Conservation (phyloP, 2,797 vertebrate genomes). For the Threskiornis aethiopicus region DNA sequence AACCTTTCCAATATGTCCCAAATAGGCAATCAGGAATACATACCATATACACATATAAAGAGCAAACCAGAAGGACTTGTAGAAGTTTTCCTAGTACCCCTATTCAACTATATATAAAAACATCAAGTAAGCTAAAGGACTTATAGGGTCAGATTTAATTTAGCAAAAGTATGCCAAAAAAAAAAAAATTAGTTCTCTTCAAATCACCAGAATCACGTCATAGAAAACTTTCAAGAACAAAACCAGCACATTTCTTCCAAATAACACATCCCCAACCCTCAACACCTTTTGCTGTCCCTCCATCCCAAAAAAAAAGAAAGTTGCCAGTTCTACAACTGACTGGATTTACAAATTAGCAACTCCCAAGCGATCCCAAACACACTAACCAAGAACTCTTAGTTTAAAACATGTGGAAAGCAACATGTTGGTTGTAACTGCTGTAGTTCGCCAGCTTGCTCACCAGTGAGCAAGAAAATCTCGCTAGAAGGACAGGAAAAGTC, state of each 20-base stretch:
- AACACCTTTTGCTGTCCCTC: background rate
- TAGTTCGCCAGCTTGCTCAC: background rate
- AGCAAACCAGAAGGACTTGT: background rate
- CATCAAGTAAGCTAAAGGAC: background rate
- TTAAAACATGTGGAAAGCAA: background rate
- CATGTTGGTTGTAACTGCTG: background rate
- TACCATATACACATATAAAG: background rate
- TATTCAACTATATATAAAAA: background rate
- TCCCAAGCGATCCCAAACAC: background rate
- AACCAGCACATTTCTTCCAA: background rate
- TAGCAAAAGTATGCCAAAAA: background rate
- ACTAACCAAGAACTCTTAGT: background rate
- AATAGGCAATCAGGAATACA: background rate
- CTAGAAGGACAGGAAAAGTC: background rate
- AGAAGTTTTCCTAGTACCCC: background rate
- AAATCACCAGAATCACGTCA: background rate
- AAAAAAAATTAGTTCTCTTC: background rate
- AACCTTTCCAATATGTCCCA: background rate
- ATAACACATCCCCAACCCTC: background rate
- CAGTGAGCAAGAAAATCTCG: background rate
- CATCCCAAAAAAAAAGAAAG: background rate
- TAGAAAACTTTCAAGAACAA: background rate
- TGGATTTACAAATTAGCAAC: background rate
- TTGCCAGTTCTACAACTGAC: background rate
- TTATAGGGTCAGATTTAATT: background rate